These are phyloP conservation scores for Orbicella faveolata DNA, from an alignment of 64 coral and sea anemone genomes.

Conservation along the genomic window DNA sequence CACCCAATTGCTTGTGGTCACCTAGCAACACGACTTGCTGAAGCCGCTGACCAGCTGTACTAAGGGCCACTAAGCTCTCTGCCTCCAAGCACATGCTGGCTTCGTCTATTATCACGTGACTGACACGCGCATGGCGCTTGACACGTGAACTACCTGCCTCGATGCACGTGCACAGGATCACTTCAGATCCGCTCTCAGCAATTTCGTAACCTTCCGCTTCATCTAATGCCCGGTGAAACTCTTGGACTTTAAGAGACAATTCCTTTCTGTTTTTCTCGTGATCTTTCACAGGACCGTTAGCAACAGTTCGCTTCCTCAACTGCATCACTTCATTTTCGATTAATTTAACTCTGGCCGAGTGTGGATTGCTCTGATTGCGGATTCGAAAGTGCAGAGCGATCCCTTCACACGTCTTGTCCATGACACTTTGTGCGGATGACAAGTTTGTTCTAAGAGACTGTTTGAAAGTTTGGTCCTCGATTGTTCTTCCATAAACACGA, in stretches of 20 bases:
- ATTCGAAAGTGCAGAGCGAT: constrained; percentile 76
- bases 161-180: constrained; percentile 89
- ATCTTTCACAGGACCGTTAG: background rate
- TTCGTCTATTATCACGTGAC: constrained; percentile 89
- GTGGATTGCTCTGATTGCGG: constrained; percentile 57
- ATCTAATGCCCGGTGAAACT: constrained; percentile 59
- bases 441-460: constrained; percentile 30
- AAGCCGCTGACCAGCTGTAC: constrained; percentile 63
- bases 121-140: constrained; percentile 56
- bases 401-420: constrained; percentile 52
- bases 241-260: constrained; percentile 21
- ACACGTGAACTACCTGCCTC: constrained; percentile 76
- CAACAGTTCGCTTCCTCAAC: constrained; percentile 11
- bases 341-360: constrained; percentile 41
- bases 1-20: constrained; percentile 66
- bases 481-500: constrained; percentile 75
- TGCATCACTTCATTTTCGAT: constrained; percentile 40
- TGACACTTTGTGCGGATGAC: constrained; percentile 27
- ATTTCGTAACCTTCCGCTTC: constrained; percentile 81
- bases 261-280: constrained; percentile 10
- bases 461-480: constrained; percentile 67
- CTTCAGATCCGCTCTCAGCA: constrained; percentile 48
- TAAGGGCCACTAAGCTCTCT: constrained; percentile 70
- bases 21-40: constrained; percentile 80
- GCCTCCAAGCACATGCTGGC: constrained; percentile 85